These are phyloP conservation scores for Caenorhabditis sp. DNA, from an alignment of 2,888 invertebrate genomes.

Conservation along the genomic window DNA sequence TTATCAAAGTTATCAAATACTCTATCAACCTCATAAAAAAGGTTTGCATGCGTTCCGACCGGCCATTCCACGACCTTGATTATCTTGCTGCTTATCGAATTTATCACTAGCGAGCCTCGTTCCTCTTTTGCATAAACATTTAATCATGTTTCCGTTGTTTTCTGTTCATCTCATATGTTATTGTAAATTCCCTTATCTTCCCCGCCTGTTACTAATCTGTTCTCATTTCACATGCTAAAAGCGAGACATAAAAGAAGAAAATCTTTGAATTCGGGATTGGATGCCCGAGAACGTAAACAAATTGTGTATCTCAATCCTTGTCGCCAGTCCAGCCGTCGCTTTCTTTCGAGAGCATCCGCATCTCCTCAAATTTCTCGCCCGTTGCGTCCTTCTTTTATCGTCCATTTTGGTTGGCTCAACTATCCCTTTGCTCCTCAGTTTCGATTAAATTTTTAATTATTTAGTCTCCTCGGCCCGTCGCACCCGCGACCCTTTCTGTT, in stretches of 20 bases:
- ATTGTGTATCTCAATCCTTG: neutral
- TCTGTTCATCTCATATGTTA: no score
- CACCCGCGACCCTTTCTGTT: neutral
- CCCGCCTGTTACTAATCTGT: neutral
- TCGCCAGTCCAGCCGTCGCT: neutral
- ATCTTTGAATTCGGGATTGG: neutral
- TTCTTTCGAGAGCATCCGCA: neutral
- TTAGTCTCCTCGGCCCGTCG: constrained; percentile 1
- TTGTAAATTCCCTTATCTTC: neutral
- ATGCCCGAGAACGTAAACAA: neutral
- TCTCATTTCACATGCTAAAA: neutral
- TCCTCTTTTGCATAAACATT: no score
- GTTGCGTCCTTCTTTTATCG: neutral
- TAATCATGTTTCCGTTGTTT: no score
- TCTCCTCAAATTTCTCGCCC: constrained; percentile 6
- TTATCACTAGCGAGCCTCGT: no score
- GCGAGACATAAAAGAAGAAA: no score
- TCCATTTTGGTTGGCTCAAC: neutral
- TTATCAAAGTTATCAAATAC: no score
- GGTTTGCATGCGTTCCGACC: no score
- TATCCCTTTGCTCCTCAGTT: neutral
- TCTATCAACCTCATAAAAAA: no score
- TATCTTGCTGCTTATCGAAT: no score
- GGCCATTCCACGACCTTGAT: no score
- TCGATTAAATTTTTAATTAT: constrained; percentile 39